Percentiles rank a stretch among this genome's conserved stretches.
Conservation (phyloP, 1,140 invertebrate species). For the Aphaenogaster ashmeadi region DNA sequence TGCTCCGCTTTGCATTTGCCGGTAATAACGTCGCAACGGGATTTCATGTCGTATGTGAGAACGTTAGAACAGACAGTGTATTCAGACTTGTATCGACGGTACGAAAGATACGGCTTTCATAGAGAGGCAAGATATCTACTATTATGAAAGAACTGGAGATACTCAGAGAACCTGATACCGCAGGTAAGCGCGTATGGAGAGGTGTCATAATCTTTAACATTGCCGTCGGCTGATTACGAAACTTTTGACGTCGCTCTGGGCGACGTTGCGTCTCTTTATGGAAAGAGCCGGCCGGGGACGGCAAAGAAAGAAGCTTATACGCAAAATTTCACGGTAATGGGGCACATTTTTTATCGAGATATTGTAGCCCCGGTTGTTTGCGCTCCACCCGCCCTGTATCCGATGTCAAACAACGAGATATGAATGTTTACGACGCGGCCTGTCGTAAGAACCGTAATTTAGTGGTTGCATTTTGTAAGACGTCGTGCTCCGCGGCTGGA, state of each 20-base stretch:
- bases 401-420: conserved; percentile 69
- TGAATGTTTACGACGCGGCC: conserved; percentile 72
- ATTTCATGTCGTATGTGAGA: conserved; percentile 12
- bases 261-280: conserved; percentile 41
- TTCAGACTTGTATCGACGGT: neutral
- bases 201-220: conserved; percentile 46
- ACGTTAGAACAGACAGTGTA: neutral
- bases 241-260: conserved; percentile 40
- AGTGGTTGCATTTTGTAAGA: conserved; percentile 66
- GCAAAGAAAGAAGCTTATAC: conserved; percentile 23
- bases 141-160: conserved; percentile 1
- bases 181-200: conserved; percentile 3
- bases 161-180: neutral
- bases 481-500: conserved; percentile 51
- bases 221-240: conserved; percentile 37
- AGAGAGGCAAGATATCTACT: neutral
- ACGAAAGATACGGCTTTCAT: neutral
- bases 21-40: conserved; percentile 26
- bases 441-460: conserved; percentile 69
- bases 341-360: conserved; percentile 65
- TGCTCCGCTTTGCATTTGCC: neutral
- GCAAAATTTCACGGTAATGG: conserved; percentile 56
- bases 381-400: neutral
- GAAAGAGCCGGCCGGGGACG: neutral
- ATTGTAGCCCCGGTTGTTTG: conserved; percentile 8